Evolutionary conservation across 2,888 invertebrate genomes (phyloP).

Genomic region (Dyspetes luteomarginatus): DNA sequence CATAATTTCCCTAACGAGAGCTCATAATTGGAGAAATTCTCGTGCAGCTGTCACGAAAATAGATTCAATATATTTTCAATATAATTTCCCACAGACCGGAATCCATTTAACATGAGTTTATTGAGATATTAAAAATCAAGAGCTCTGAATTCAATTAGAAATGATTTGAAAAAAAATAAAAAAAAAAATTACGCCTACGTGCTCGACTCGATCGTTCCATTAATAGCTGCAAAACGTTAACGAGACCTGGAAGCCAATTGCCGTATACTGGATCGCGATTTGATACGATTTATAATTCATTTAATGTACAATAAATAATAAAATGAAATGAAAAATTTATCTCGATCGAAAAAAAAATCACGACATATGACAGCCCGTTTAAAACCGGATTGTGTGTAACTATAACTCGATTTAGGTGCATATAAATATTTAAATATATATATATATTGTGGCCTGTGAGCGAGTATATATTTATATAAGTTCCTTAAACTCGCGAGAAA

Average conservation of each 20-base stretch:
- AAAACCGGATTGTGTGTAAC: background rate
- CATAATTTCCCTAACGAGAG: slow-evolving; percentile 36
- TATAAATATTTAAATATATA: background rate
- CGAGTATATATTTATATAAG: slow-evolving; percentile 5
- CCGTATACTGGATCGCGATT: slow-evolving; percentile 55
- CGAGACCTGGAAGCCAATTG: slow-evolving; percentile 44
- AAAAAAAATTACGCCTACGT: slow-evolving; percentile 1
- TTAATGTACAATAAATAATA: slow-evolving; percentile 37
- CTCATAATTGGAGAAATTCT: background rate
- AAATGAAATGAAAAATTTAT: background rate
- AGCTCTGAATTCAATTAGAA: too few relatives aligned
- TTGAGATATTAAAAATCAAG: too few relatives aligned
- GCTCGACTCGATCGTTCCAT: slow-evolving; percentile 30
- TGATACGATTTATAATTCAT: slow-evolving; percentile 45
- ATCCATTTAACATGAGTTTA: too few relatives aligned
- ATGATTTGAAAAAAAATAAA: background rate
- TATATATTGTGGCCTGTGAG: background rate
- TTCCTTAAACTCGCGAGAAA: slow-evolving; percentile 52
- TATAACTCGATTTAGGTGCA: background rate
- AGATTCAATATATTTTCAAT: background rate
- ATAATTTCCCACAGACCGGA: background rate
- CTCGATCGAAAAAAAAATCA: background rate
- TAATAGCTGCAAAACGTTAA: slow-evolving; percentile 19
- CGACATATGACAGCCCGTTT: background rate
- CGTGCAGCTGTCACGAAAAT: slow-evolving; percentile 29